Base-by-base conservation (phyloP, 2,888 invertebrate genomes). In the Odontocolon sp. region DNA sequence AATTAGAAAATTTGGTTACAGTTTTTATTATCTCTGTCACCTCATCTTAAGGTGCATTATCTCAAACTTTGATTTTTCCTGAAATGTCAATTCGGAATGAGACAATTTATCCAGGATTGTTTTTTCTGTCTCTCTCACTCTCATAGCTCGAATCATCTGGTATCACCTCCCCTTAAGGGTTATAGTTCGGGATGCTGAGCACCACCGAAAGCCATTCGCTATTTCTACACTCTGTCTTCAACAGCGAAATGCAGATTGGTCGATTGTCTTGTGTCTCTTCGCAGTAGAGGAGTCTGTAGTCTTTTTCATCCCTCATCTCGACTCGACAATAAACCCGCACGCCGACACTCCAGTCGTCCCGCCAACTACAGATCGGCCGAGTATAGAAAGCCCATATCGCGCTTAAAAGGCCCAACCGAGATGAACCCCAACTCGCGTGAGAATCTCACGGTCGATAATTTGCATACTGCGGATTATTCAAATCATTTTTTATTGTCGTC, bases 401-500 rank as follows among this genome's bases (percentile, higher is more conserved):
- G 68, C 42, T n/a, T n/a, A n/a, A n/a, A n/a, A n/a, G n/a, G n/a
- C n/a, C n/a, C n/a, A n/a, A n/a, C n/a, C n/a, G n/a, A n/a, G n/a
- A n/a, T n/a, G n/a, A 40, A 31, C 77, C 61, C 64, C 54, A 71
- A 80, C 76, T 52, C 52, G 82, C 87, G 88, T 88, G 89, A 89
- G 89, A 89, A 87, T 89, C 85, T 86, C 80, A 79, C 80, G 81
- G 77, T 81, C 18, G 8, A 47, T 47, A n/a, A 89, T 89, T 88
- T 87, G 87, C 87, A 87, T 88, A 83, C 82, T 86, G 84, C 84
- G 87, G 89, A 90, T 90, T 90, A 90, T 90, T 90, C 87, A 90
- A 90, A 90, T 90, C 85, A 87, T 87, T 86, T 85, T 86, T 86
- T 86, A 86, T 86, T 86, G 84, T 86, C 83, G 66, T 79, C 64